Base-by-base conservation (phyloP, 2,113 vertebrate species). In the Upupa epops region DNA sequence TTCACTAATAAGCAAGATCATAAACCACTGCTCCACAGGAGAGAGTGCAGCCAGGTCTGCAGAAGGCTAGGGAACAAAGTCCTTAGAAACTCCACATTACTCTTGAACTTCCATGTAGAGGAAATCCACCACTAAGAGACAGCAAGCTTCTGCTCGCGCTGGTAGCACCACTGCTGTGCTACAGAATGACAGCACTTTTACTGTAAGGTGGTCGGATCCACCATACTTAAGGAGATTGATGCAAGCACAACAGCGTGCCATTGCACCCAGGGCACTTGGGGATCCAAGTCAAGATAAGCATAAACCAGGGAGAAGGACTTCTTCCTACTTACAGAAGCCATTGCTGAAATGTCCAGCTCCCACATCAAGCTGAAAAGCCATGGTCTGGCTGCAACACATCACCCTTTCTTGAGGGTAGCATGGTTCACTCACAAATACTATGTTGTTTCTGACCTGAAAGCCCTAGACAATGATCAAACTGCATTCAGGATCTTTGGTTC, bases 81-180 rank as follows among this genome's bases (percentile, higher is more conserved):
- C 29, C n/a, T 32, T 28, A 25, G 42, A 69, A 46, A 59, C 4
- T 19, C 13, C 5, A 9, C 1, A 0, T 31, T 17, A 76, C 2
- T 3, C 13, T 17, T 45, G 34, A 60, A 56, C 36, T 21, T 34
- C 20, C 26, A 54, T 2, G 2, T 14, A 22, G 29, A 83, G 42
- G 34, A 69, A 5, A 80, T 12, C 21, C 13, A 55, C 48, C 5
- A 25, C 34, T 7, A 5, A 64, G 13, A 65, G 37, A 71, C 29
- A 71, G 24, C 17, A 21, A 19, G 46, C 0, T 0, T 9, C 13
- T 2, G 0, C 17, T 54, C 2, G 1, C 32, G 28, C 18, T 31
- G 24, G 21, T 34, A 29, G 32, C 32, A 46, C 54, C 58, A 76
- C 15, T 25, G 28, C 32, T 48, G 18, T 58, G 66, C 36, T 31